phyloP scores from a whole-genome alignment of 2,797 vertebrate genomes.

The Eupleurogrammus muticus region DNA sequence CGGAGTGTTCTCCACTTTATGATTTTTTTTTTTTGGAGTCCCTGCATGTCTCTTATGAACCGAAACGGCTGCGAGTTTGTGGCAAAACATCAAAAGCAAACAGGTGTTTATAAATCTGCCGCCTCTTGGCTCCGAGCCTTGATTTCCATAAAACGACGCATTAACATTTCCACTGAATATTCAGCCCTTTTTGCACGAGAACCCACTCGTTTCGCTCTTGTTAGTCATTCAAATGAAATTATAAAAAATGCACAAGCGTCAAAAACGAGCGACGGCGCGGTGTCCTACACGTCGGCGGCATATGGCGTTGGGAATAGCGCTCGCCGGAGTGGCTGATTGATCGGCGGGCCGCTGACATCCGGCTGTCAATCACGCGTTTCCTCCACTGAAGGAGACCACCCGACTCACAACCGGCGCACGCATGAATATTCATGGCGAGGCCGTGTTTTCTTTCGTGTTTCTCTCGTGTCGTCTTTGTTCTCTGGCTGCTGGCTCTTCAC shows the following conservation, averaged over 20 bases:
- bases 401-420: conserved; percentile 46
- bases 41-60: conserved; percentile 20
- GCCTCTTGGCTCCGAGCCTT: conserved; percentile 62
- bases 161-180: conserved; percentile 79
- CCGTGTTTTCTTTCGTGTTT: conserved; percentile 33
- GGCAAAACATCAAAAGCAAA: conserved; percentile 69
- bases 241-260: conserved; percentile 69
- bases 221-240: conserved; percentile 75
- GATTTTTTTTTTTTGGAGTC: conserved; percentile 1
- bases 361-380: conserved; percentile 69
- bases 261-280: conserved; percentile 42
- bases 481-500: conserved; percentile 30
- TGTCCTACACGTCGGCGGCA: conserved; percentile 67
- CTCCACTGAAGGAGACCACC: conserved; percentile 40
- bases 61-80: conserved; percentile 45
- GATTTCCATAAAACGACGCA: conserved; percentile 75
- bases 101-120: conserved; percentile 76
- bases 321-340: conserved; percentile 68
- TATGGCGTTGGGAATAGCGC: conserved; percentile 71
- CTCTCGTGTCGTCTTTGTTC: conserved; percentile 38
- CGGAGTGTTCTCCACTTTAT: conserved; percentile 5
- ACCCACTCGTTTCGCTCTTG: conserved; percentile 50
- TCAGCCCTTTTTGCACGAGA: conserved; percentile 52
- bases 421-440: conserved; percentile 69
- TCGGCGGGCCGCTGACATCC: conserved; percentile 50